phyloP scores from a whole-genome alignment of 1,140 invertebrate genomes.

The Limonius californicus region DNA sequence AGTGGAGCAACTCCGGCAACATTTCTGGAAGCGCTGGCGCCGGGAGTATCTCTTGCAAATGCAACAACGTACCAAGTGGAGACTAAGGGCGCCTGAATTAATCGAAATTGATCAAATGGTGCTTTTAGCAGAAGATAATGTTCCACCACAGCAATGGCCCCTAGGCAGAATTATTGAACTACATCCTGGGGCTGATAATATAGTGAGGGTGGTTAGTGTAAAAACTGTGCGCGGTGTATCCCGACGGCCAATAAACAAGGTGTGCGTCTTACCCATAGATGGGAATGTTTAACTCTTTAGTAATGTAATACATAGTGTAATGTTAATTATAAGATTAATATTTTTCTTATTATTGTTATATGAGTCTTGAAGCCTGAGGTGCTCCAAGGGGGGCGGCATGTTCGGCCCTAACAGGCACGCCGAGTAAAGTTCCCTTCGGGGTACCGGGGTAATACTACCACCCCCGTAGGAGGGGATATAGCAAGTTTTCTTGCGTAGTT shows the following conservation, averaged over 20 bases:
- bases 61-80: conserved; percentile 35
- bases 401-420: too few relatives aligned
- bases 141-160: conserved; percentile 30
- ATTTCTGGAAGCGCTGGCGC: conserved; percentile 35
- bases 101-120: conserved; percentile 26
- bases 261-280: not conserved
- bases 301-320: too few relatives aligned
- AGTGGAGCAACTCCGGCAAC: conserved; percentile 28
- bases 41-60: conserved; percentile 32
- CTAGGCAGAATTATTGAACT: conserved; percentile 44
- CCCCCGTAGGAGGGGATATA: too few relatives aligned
- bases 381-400: too few relatives aligned
- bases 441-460: too few relatives aligned
- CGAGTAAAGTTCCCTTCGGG: too few relatives aligned
- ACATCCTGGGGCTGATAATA: conserved; percentile 26
- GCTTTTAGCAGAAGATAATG: conserved; percentile 32
- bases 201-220: conserved; percentile 21
- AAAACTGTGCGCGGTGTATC: conserved; percentile 11
- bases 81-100: not conserved
- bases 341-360: too few relatives aligned
- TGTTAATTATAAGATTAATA: too few relatives aligned
- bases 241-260: conserved; percentile 17
- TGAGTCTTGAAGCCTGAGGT: too few relatives aligned
- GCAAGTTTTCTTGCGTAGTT: too few relatives aligned
- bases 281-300: not conserved